Evolutionary conservation across 2,888 invertebrate species (phyloP).

Genomic region (Phorcus lineatus): DNA sequence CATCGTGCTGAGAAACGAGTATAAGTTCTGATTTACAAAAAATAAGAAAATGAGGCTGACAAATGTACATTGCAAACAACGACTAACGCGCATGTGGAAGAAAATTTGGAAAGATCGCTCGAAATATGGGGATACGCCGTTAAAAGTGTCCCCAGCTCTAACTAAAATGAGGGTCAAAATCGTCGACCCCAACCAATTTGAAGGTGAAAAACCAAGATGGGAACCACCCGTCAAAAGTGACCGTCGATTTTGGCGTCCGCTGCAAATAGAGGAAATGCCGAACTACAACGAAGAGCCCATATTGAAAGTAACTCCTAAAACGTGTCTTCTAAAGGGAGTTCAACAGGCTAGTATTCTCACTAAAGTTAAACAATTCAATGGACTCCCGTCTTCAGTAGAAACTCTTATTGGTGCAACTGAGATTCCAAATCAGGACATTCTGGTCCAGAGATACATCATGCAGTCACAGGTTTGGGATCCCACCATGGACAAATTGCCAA

Average conservation of each 20-base stretch:
- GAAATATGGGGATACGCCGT: background rate
- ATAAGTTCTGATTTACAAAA: background rate
- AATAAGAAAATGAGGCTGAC: constrained; percentile 6
- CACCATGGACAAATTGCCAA: constrained; percentile 86
- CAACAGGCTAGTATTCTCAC: constrained; percentile 88
- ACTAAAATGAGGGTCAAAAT: constrained; percentile 15
- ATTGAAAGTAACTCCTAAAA: constrained; percentile 34
- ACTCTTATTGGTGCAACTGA: constrained; percentile 52
- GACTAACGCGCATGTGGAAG: background rate
- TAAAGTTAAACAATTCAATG: constrained; percentile 79
- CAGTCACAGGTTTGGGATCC: constrained; percentile 80
- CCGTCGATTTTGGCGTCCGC: constrained; percentile 37
- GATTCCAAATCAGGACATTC: constrained; percentile 55
- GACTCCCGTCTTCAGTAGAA: constrained; percentile 67
- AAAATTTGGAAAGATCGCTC: constrained; percentile 19
- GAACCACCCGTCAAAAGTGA: constrained; percentile 47
- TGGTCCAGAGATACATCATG: constrained; percentile 69
- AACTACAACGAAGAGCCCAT: constrained; percentile 81
- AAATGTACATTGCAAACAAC: background rate
- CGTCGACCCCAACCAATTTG: constrained; percentile 31
- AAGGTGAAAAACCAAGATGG: constrained; percentile 17
- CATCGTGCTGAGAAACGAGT: no score
- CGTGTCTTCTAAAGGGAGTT: constrained; percentile 78
- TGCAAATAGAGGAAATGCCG: constrained; percentile 40
- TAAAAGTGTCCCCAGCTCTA: background rate